Conservation (phyloP, 2,888 invertebrate genomes). For the Norana najaformis region DNA sequence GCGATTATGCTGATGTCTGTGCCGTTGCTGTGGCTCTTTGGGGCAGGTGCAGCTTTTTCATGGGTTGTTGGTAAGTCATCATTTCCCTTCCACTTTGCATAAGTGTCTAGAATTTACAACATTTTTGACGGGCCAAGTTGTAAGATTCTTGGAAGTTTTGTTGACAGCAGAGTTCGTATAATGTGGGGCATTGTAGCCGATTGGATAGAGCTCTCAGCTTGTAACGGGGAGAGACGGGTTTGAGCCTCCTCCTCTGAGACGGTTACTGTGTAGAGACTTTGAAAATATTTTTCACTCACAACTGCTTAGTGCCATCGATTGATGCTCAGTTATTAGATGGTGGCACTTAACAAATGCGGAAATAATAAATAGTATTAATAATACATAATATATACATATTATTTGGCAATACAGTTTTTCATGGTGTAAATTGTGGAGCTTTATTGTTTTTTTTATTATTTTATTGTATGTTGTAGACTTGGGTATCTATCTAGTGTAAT, state of each 20-base stretch:
- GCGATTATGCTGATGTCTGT: constrained; percentile 76
- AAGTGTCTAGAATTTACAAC: not conserved
- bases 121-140: not conserved
- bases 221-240: too few species aligned
- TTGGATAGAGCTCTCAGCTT: too few species aligned
- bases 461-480: not conserved
- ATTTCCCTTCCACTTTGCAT: not conserved
- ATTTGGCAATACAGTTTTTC: not conserved
- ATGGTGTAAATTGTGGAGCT: not conserved
- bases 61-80: constrained; percentile 83
- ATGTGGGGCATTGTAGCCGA: too few species aligned
- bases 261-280: too few species aligned
- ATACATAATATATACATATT: too few species aligned
- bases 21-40: constrained; percentile 83
- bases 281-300: too few species aligned
- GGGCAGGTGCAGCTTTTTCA: constrained; percentile 85
- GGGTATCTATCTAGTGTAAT: not conserved
- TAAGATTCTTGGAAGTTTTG: not conserved
- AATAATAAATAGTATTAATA: too few species aligned
- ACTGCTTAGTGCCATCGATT: too few species aligned
- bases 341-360: too few species aligned
- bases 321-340: too few species aligned
- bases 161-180: not conserved
- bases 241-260: too few species aligned
- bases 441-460: not conserved